phyloP scores from a whole-genome alignment of 2,797 vertebrate species.

The Masticophis lateralis region DNA sequence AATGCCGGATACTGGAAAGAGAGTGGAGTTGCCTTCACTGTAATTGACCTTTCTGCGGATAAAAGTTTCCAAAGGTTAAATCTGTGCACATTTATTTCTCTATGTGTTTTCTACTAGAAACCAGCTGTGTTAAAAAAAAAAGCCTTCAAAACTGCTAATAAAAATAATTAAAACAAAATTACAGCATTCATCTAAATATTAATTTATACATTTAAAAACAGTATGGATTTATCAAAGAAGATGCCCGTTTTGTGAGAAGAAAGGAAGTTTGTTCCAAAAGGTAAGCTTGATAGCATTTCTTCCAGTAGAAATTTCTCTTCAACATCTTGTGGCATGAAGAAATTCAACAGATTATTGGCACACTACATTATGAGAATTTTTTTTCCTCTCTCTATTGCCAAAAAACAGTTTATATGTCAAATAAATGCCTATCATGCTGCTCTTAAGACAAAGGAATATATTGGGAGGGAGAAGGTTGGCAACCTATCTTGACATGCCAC shows the following conservation, averaged over 20 bases:
- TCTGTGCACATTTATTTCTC: neutral
- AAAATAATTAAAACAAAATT: neutral
- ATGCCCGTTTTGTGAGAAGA: rapidly evolving
- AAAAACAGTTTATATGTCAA: neutral
- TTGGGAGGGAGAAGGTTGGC: neutral
- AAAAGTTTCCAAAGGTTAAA: neutral
- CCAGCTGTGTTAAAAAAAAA: neutral
- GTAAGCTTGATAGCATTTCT: neutral
- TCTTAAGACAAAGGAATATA: neutral
- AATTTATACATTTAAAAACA: neutral
- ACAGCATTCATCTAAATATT: neutral
- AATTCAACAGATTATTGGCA: neutral
- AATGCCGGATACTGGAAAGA: neutral
- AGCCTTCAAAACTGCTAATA: neutral
- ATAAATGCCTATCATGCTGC: neutral
- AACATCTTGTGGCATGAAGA: neutral
- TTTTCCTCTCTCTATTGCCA: neutral
- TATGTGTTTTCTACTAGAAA: neutral
- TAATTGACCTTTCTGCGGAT: neutral
- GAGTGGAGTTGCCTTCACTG: neutral
- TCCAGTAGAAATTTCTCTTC: neutral
- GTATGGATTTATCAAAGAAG: rapidly evolving
- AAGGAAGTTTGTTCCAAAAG: neutral
- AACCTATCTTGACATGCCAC: neutral
- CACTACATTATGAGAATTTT: neutral